Evolutionary conservation across 2,797 vertebrate species (phyloP), one percentile per base, ranked within the genome.

Genomic region (Linurgus olivaceus): DNA sequence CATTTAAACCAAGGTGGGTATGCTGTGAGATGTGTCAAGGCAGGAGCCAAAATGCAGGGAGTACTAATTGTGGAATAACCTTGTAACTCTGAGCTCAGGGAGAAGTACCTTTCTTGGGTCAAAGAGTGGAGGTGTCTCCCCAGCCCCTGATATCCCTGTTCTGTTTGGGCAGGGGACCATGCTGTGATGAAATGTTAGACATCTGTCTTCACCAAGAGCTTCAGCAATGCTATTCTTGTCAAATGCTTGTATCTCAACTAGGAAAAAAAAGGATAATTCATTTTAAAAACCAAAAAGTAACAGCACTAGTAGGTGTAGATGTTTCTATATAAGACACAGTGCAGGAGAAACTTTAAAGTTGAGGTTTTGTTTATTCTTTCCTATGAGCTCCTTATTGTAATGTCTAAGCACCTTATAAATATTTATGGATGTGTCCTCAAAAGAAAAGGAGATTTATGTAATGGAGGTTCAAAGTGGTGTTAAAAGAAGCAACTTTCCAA

Each of bases 341-440:
- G 31, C 31, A 65, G 33, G 47, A 67, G 29, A 71, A 48, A 33
- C 21, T 59, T 55, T 90, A 35, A 83, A 65, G 42, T 16, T 75
- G 37, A 89, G 24, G 11, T 42, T 78, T 90, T 72, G 31, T 86
- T 86, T 81, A 40, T 90, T 81, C 21, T 59, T 40, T 83, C 17
- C 13, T 25, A 3, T 78, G 35, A 76, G 38, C n/a, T 66, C 20
- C 45, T 79, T 74, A 17, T 70, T 78, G 55, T 66, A 76, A 68
- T 66, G n/a, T 66, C 25, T 88, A 78, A 90, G 33, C 24, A 75
- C 59, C 42, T 94, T 58, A 81, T 72, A 94, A 88, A 78, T 94
- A 93, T 86, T 90, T 93, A 91, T 86, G 31, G 42, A 2, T 35
- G 10, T 25, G 17, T 88, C 28, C 77, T 92, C 73, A 90, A 70